phyloP scores from a whole-genome alignment of 2,888 invertebrate species.

The Acleris sparsana region DNA sequence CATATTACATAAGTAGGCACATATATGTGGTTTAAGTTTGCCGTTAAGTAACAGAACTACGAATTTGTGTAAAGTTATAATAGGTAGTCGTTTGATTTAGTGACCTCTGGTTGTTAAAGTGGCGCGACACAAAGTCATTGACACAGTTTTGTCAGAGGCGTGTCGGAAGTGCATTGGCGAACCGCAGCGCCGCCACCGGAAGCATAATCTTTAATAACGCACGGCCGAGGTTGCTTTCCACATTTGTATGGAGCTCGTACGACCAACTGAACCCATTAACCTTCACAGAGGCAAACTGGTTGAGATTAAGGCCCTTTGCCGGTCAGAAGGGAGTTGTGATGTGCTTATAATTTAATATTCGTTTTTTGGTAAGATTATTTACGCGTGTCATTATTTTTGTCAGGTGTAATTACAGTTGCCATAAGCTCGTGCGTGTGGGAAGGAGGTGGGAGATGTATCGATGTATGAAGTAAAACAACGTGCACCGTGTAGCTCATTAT shows the following conservation, averaged over 20 bases:
- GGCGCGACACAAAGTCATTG: slow-evolving; percentile 55
- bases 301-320: slow-evolving; percentile 44
- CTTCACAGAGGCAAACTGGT: slow-evolving; percentile 57
- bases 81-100: slow-evolving; percentile 40
- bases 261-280: slow-evolving; percentile 46
- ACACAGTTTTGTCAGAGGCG: slow-evolving; percentile 54
- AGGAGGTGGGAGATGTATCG: not conserved
- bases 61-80: slow-evolving; percentile 29
- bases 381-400: slow-evolving; percentile 13
- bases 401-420: slow-evolving; percentile 4
- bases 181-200: slow-evolving; percentile 53
- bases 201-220: slow-evolving; percentile 49
- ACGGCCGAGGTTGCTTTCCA: slow-evolving; percentile 50
- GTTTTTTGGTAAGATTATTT: slow-evolving; percentile 11
- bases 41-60: slow-evolving; percentile 10
- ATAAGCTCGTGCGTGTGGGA: not conserved
- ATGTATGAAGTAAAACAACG: no score
- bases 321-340: slow-evolving; percentile 23
- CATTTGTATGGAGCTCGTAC: slow-evolving; percentile 32
- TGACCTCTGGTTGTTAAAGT: slow-evolving; percentile 48
- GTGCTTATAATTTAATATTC: slow-evolving; percentile 8
- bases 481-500: no score
- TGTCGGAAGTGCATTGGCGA: slow-evolving; percentile 55
- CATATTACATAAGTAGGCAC: not conserved
- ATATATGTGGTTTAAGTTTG: not conserved